A percentile compares a stretch with the other conserved stretches of the same genome.
Conservation (phyloP, 1,140 invertebrate species). For the Bilobella aurantiaca region DNA sequence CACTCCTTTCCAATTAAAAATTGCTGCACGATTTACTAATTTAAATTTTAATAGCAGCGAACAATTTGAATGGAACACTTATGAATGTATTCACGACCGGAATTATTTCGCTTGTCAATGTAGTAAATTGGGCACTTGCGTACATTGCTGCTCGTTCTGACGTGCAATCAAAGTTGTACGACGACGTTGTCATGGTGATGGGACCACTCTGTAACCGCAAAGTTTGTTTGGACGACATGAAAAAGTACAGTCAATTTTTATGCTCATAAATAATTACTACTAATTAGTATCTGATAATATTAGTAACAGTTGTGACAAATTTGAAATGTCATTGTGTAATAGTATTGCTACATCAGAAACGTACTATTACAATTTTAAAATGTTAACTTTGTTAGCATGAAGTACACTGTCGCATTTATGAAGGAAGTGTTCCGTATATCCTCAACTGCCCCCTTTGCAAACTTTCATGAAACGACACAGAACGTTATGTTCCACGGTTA, state of each 20-base stretch:
- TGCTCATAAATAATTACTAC: background rate
- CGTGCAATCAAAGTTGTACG: background rate
- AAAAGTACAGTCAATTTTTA: background rate
- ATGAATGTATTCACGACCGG: background rate
- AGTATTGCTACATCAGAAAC: no score
- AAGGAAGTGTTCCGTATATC: slow-evolving; percentile 27
- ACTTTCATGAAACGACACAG: slow-evolving; percentile 21
- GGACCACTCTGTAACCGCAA: background rate
- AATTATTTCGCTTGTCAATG: background rate
- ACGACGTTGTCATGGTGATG: background rate
- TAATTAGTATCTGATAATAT: background rate
- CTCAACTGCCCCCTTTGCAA: slow-evolving; percentile 20
- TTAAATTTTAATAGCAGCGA: background rate
- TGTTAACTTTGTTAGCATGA: slow-evolving; percentile 23
- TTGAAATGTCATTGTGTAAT: no score
- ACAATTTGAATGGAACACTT: background rate
- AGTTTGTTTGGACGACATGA: background rate
- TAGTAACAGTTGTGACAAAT: no score
- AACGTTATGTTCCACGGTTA: slow-evolving; percentile 35
- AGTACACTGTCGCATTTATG: slow-evolving; percentile 36
- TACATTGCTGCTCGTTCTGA: background rate
- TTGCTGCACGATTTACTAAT: no score
- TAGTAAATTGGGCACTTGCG: background rate
- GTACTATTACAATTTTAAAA: no score
- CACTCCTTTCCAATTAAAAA: no score